Conservation (phyloP, 1,140 invertebrate species). For the Papilio polyxenes region DNA sequence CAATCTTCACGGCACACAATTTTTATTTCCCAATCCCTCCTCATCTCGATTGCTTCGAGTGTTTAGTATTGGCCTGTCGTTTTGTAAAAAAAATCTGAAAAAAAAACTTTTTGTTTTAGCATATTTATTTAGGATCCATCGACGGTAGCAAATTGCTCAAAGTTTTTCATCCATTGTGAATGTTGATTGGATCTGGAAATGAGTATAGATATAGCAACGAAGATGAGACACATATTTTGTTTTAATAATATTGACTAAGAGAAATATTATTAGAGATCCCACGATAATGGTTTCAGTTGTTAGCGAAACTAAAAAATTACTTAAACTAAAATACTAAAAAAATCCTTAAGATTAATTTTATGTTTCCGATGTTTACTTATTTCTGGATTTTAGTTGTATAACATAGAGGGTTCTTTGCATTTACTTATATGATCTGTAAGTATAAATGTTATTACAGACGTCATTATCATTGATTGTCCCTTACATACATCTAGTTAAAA, state of each 20-base stretch:
- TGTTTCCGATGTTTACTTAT: background rate
- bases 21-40: conserved; percentile 75
- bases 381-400: background rate
- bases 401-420: background rate
- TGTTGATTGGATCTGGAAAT: conserved; percentile 57
- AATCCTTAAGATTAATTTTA: background rate
- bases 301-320: background rate
- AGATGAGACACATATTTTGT: background rate
- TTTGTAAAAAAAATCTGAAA: conserved; percentile 57
- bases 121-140: conserved; percentile 73
- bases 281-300: background rate
- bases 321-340: background rate
- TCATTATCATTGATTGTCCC: background rate
- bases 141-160: conserved; percentile 55
- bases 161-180: conserved; percentile 60
- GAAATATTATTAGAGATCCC: too few species aligned
- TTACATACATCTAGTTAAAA: conserved; percentile 45
- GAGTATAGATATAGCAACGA: background rate
- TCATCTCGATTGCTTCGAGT: conserved; percentile 65
- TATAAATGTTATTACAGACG: background rate
- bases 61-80: conserved; percentile 63
- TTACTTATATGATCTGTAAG: background rate
- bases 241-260: background rate
- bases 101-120: conserved; percentile 58
- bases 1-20: conserved; percentile 72